These are phyloP conservation scores for Pocillopora grandis DNA, from an alignment of 92 coral and sea anemone species.

Conservation along the genomic window DNA sequence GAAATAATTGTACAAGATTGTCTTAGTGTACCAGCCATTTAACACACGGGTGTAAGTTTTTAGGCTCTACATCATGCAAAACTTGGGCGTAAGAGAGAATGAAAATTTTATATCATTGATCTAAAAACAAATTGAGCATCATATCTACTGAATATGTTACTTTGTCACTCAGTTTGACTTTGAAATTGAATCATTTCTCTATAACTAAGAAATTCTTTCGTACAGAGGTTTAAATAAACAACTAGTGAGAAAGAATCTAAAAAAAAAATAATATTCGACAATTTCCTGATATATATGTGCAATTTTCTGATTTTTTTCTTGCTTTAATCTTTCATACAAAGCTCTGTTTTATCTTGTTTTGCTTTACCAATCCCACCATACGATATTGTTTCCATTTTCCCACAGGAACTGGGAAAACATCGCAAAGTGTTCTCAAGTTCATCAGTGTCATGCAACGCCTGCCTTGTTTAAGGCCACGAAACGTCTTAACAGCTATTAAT, in stretches of 20 bases:
- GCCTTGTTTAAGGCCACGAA: constrained; percentile 1
- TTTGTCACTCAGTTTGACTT: not conserved
- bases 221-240: constrained; percentile 11
- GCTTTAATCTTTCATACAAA: not conserved
- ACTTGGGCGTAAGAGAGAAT: constrained; percentile 21
- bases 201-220: constrained; percentile 6
- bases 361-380: constrained; percentile 32
- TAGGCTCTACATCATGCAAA: not conserved
- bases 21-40: not conserved
- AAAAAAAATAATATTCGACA: not conserved
- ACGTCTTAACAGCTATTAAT: not conserved
- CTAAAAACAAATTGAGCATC: not conserved
- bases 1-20: not conserved
- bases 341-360: constrained; percentile 35
- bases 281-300: not conserved
- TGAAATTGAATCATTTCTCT: not conserved
- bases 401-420: constrained; percentile 48
- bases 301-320: not conserved
- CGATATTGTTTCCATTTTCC: constrained; percentile 40
- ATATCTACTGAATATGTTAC: not conserved
- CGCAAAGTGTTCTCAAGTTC: constrained; percentile 28
- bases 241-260: constrained; percentile 2
- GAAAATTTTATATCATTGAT: not conserved
- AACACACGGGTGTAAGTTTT: not conserved
- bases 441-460: constrained; percentile 26